Base-by-base conservation (phyloP, 2,888 invertebrate genomes). In the Oligia fasciuncula region DNA sequence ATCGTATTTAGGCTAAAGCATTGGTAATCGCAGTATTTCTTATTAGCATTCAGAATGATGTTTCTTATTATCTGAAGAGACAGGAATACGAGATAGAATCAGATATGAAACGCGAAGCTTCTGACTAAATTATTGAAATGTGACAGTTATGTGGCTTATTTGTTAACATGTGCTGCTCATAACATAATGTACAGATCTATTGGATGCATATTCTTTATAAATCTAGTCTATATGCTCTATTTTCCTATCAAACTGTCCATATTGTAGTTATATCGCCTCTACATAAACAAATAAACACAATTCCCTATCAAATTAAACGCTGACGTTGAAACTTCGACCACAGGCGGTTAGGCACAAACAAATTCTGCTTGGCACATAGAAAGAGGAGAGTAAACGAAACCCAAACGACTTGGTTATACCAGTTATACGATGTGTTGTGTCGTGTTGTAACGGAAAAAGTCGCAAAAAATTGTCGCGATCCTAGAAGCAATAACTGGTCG, bases 401-500 rank as follows among this genome's bases (percentile, higher is more conserved):
- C 67, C 46, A 49, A 81, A 89, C 80, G 79, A 69, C 77, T 77
- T 69, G 57, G 82, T 88, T 84, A 88, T 86, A 83, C 77, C 71
- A 67, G 88, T 89, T 86, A 86, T 79, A 83, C 76, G 79, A 81
- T 75, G 71, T 84, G 83, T 76, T 73, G 60, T 69, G 51, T 76
- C 72, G 86, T 63, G 79, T 85, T 87, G 80, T 85, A 84, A 81
- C 67, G 73, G 78, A 84, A 83, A 87, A 82, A 79, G 75, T 83
- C 73, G 79, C 83, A 82, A 88, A 90, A 86, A 89, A 88, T 79
- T 85, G 87, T 87, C 90, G 84, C 84, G 78, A 72, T 80, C 76
- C 74, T 76, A 69, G 73, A 88, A 77, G 90, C 90, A 91, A 91
- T 91, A 91, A 90, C 89, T 89, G 87, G 85, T 85, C 85, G 83